A percentile compares a stretch with the other conserved stretches of the same genome.
phyloP scores from a whole-genome alignment of 2,888 invertebrate genomes.

The Microplitis deprimator region DNA sequence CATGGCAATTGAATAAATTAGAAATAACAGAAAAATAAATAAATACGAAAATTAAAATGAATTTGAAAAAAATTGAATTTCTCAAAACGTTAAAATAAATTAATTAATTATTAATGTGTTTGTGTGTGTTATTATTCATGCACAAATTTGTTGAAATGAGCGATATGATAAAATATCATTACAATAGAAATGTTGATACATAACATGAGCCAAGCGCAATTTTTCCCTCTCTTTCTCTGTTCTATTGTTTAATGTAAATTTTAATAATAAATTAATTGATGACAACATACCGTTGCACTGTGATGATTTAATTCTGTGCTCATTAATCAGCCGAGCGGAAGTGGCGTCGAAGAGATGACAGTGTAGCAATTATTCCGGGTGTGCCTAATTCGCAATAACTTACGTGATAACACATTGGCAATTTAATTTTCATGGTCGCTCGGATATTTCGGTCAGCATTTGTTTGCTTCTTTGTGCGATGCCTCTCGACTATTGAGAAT shows the following conservation, averaged over 20 bases:
- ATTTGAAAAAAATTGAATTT: background rate
- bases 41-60: background rate
- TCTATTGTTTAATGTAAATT: background rate
- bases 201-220: background rate
- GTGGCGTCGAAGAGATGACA: conserved; percentile 40
- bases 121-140: background rate
- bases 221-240: background rate
- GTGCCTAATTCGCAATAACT: conserved; percentile 38
- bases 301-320: conserved; percentile 31
- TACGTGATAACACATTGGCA: conserved; percentile 37
- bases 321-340: conserved; percentile 37
- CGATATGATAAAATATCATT: background rate
- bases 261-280: conserved; percentile 27
- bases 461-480: background rate
- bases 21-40: background rate
- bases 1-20: background rate
- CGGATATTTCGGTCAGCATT: conserved; percentile 48
- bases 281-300: conserved; percentile 22
- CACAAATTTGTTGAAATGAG: background rate
- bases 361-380: conserved; percentile 34
- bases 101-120: background rate
- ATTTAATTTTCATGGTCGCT: conserved; percentile 50
- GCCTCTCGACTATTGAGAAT: background rate
- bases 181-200: background rate
- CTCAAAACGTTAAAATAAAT: background rate